These are phyloP conservation scores for Ovis canadensis DNA, from an alignment of 2,113 vertebrate species.

Conservation along the genomic window DNA sequence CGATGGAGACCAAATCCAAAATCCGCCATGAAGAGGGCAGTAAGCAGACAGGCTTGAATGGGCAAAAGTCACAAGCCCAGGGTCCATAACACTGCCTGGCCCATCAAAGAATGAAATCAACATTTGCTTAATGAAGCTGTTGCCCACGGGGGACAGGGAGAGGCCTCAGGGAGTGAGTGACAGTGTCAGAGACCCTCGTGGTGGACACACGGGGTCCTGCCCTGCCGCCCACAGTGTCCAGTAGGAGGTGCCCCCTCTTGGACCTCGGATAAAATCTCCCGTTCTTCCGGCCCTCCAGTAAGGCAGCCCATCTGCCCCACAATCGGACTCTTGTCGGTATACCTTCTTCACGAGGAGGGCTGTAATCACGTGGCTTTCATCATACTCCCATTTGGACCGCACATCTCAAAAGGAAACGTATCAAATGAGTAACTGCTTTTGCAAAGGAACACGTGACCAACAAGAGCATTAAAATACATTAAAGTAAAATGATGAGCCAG, in stretches of 20 bases:
- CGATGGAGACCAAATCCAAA: neutral
- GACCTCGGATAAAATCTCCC: neutral
- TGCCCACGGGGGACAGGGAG: neutral
- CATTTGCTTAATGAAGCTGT: neutral
- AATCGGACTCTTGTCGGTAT: neutral
- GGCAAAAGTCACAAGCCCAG: neutral
- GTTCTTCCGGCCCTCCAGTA: neutral
- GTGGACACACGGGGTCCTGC: neutral
- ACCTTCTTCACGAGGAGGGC: constrained; percentile 84
- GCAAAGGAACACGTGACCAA: neutral
- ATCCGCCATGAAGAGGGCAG: neutral
- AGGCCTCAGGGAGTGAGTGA: neutral
- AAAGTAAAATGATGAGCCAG: neutral
- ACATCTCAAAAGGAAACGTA: constrained; percentile 82
- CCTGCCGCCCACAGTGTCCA: neutral
- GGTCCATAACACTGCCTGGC: neutral
- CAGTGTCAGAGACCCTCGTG: neutral
- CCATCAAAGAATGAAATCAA: neutral
- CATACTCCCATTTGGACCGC: constrained; percentile 82
- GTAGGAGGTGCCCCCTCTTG: neutral
- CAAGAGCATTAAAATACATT: neutral
- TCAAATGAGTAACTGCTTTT: neutral
- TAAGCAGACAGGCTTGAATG: neutral
- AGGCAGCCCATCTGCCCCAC: neutral
- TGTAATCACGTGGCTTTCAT: constrained; percentile 86